Conservation (phyloP, 2,888 invertebrate genomes). For the Megamerina dolium region DNA sequence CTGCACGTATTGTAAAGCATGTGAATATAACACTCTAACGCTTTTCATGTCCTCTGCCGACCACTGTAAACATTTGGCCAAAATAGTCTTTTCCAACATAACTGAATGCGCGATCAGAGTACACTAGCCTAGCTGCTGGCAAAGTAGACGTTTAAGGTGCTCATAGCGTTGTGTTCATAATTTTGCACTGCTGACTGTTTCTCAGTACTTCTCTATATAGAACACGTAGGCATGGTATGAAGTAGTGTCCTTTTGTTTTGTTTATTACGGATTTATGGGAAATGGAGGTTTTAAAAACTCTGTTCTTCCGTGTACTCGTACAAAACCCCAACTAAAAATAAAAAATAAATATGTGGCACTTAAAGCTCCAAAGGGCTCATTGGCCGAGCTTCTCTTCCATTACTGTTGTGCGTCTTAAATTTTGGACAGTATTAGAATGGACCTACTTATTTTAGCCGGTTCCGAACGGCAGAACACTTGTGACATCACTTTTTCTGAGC, state of each 20-base stretch:
- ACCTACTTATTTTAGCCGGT: too few species aligned
- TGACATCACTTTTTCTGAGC: too few species aligned
- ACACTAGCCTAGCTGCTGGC: slow-evolving; percentile 15
- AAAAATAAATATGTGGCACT: too few species aligned
- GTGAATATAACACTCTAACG: slow-evolving; percentile 17
- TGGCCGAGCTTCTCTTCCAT: too few species aligned
- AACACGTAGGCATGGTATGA: slow-evolving; percentile 15
- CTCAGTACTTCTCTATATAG: slow-evolving; percentile 17
- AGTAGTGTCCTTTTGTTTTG: slow-evolving; percentile 14
- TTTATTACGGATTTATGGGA: slow-evolving; percentile 17
- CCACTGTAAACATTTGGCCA: slow-evolving; percentile 10
- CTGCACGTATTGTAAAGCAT: too few species aligned
- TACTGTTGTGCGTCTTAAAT: too few species aligned
- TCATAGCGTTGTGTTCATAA: slow-evolving; percentile 3
- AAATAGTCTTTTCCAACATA: slow-evolving; percentile 18
- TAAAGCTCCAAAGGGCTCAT: too few species aligned
- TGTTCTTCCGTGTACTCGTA: too few species aligned
- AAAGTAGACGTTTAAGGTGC: slow-evolving; percentile 19
- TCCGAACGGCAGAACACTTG: too few species aligned
- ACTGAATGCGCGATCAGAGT: slow-evolving; percentile 13
- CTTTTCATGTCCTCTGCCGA: slow-evolving; percentile 16
- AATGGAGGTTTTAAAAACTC: too few species aligned
- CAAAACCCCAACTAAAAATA: too few species aligned
- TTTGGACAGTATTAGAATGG: too few species aligned
- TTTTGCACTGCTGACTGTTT: slow-evolving; percentile 19